Conservation (phyloP, 2,113 vertebrate species). For the Sprattus sprattus region DNA sequence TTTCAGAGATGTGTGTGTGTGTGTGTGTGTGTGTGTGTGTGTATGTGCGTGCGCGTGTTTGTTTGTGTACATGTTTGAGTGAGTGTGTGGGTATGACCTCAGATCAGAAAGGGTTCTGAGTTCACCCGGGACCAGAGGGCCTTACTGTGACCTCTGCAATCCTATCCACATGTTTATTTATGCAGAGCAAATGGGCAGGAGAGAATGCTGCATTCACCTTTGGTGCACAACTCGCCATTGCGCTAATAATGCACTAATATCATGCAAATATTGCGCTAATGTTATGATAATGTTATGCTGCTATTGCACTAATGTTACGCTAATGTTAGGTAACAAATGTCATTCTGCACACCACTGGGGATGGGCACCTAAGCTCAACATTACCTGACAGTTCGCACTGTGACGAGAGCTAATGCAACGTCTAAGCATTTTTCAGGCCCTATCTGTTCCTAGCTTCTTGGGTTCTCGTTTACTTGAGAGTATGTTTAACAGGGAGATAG, state of each 20-base stretch:
- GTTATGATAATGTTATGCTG: neutral
- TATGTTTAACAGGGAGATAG: neutral
- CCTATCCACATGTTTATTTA: neutral
- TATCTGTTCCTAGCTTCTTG: neutral
- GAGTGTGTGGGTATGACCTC: neutral
- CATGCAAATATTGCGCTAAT: conserved; percentile 1
- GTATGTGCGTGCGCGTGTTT: neutral
- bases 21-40: neutral
- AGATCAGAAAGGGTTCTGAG: neutral
- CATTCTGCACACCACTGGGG: neutral
- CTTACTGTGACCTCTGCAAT: neutral
- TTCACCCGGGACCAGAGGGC: neutral
- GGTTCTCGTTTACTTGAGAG: neutral
- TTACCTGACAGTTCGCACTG: neutral
- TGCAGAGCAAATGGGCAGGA: neutral
- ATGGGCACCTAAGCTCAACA: neutral
- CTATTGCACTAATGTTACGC: neutral
- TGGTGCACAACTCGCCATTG: neutral
- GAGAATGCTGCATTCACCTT: neutral
- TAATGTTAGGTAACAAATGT: neutral
- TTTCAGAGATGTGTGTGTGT: neutral
- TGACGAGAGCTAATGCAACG: neutral
- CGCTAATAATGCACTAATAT: neutral
- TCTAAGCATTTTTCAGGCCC: neutral
- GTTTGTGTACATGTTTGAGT: neutral